phyloP scores from a whole-genome alignment of 2,113 vertebrate species.

The Jaculus jaculus region DNA sequence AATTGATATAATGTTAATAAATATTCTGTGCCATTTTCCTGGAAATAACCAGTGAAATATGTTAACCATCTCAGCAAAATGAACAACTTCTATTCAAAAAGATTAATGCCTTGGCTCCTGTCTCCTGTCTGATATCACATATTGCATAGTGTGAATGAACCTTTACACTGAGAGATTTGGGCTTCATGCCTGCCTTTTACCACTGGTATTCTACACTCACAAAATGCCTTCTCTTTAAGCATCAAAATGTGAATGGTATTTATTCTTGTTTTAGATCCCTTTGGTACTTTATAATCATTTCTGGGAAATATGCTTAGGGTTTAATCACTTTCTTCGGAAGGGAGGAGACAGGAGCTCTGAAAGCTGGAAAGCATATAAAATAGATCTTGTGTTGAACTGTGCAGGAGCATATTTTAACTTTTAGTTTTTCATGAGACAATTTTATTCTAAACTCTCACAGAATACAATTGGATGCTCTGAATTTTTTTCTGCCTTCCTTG shows the following conservation, averaged over 20 bases:
- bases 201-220: background rate
- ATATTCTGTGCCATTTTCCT: background rate
- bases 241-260: slow-evolving; percentile 15
- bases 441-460: background rate
- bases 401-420: slow-evolving; percentile 54
- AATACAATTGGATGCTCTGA: background rate
- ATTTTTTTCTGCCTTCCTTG: background rate
- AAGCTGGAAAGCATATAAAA: slow-evolving; percentile 40
- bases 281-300: slow-evolving; percentile 31
- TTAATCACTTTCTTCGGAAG: slow-evolving; percentile 42
- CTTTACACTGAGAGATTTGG: background rate
- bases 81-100: background rate
- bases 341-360: background rate
- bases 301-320: slow-evolving; percentile 10
- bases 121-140: background rate
- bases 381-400: slow-evolving; percentile 2
- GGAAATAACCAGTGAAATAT: background rate
- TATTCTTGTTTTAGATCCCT: background rate
- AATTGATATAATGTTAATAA: background rate
- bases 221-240: slow-evolving; percentile 24
- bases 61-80: background rate
- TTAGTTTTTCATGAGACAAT: background rate
- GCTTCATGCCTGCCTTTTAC: background rate
- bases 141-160: background rate
- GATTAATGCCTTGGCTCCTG: background rate